Conservation (phyloP, 2,113 vertebrate genomes). For the Talpa occidentalis region DNA sequence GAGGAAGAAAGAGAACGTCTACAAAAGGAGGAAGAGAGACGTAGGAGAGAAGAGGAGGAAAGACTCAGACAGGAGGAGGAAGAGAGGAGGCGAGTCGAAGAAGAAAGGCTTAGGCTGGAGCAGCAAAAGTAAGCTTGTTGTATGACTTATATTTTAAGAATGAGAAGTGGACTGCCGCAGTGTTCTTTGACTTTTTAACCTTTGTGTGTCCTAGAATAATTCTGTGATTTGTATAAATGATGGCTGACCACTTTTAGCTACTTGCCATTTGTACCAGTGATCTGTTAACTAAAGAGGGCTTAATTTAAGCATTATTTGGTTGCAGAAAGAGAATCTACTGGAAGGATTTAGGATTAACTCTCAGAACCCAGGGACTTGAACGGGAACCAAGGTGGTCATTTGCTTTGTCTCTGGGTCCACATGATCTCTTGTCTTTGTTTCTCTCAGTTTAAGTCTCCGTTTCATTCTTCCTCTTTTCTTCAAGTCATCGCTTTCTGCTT, state of each 20-base stretch:
- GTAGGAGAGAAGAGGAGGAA: slow-evolving; percentile 92
- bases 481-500: background rate
- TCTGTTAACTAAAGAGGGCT: background rate
- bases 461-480: background rate
- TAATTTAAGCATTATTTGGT: background rate
- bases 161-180: accelerated
- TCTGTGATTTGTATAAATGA: background rate
- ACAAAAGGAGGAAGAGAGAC: slow-evolving; percentile 94
- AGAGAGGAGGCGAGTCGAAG: slow-evolving; percentile 92
- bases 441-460: background rate
- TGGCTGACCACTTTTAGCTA: background rate
- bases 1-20: slow-evolving; percentile 94
- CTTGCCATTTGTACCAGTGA: background rate
- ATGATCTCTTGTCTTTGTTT: background rate
- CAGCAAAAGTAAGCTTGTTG: slow-evolving; percentile 94
- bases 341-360: background rate
- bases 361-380: background rate
- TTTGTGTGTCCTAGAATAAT: background rate
- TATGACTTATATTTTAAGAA: background rate
- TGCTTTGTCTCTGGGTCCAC: background rate
- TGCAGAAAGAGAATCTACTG: background rate
- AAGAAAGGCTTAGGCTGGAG: slow-evolving; percentile 95
- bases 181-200: background rate
- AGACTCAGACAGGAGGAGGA: slow-evolving; percentile 93
- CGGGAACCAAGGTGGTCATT: background rate